Evolutionary conservation across 2,797 vertebrate species (phyloP).

Genomic region (Xenopus petersii): DNA sequence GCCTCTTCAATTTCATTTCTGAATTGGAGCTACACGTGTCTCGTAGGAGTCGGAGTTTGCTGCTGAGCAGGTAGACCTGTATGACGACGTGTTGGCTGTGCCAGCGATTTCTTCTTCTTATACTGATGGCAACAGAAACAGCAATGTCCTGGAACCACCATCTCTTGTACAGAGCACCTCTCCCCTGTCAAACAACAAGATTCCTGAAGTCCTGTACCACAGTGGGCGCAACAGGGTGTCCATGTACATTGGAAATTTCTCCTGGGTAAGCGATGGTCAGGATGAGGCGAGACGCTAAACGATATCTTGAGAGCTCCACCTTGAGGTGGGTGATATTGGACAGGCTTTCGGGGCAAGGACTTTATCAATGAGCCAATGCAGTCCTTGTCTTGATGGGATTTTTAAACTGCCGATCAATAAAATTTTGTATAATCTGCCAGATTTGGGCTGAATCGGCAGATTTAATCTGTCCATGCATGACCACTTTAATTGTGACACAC

Average conservation of each 20-base stretch:
- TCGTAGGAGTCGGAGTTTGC: constrained; percentile 71
- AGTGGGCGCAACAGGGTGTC: constrained; percentile 72
- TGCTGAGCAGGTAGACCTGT: constrained; percentile 88
- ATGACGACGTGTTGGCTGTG: constrained; percentile 86
- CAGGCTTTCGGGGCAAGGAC: too few species aligned
- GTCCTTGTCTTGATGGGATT: too few species aligned
- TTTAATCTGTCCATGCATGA: too few species aligned
- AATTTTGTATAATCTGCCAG: too few species aligned
- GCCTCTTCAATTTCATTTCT: not conserved
- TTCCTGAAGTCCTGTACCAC: constrained; percentile 65
- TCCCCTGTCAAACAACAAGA: constrained; percentile 61
- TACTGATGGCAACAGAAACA: constrained; percentile 61
- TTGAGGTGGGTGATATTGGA: too few species aligned
- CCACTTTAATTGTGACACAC: too few species aligned
- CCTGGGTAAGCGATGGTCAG: constrained; percentile 79
- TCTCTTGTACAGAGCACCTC: constrained; percentile 57
- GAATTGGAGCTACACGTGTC: constrained; percentile 9
- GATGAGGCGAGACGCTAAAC: too few species aligned
- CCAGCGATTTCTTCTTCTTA: constrained; percentile 58
- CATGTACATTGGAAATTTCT: constrained; percentile 87
- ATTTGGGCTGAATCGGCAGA: too few species aligned
- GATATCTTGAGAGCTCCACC: too few species aligned
- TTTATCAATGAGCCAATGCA: too few species aligned
- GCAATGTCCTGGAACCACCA: constrained; percentile 49
- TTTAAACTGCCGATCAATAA: too few species aligned